Conservation (phyloP, 2,797 vertebrate genomes). For the Takifugu ocellatus region DNA sequence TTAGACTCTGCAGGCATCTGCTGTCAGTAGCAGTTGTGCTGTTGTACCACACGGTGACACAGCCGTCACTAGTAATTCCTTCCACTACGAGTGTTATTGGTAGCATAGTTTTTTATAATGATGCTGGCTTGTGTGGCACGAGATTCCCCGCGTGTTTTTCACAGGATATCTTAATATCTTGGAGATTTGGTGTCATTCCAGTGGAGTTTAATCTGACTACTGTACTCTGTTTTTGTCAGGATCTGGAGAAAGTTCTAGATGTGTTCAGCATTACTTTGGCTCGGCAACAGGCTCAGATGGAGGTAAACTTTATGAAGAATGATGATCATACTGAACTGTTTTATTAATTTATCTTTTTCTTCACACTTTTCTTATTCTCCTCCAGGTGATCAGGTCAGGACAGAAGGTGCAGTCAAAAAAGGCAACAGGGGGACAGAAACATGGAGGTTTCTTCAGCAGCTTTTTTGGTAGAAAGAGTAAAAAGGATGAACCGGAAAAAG, state of each 20-base stretch:
- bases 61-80: too few species aligned
- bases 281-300: constrained; percentile 91
- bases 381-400: constrained; percentile 87
- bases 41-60: too few species aligned
- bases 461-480: constrained; percentile 84
- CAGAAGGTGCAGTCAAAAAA: constrained; percentile 87
- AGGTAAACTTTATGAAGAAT: constrained; percentile 69
- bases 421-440: constrained; percentile 72
- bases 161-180: too few species aligned
- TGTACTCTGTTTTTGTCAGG: constrained; percentile 64
- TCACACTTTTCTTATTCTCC: neutral
- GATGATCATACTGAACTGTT: neutral
- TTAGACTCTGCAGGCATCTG: too few species aligned
- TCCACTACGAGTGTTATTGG: too few species aligned
- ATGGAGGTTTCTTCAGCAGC: constrained; percentile 86
- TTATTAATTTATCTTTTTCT: neutral
- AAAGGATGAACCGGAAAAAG: constrained; percentile 83
- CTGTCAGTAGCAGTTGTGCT: too few species aligned
- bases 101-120: too few species aligned
- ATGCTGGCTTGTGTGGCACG: too few species aligned
- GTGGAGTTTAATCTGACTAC: too few species aligned
- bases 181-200: too few species aligned
- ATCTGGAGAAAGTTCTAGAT: constrained; percentile 88
- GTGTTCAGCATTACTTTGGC: constrained; percentile 91
- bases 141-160: too few species aligned